Evolutionary conservation across 2,888 invertebrate genomes (phyloP), one percentile per base, ranked within the genome.

Genomic region (Lasioglossum marginatum): DNA sequence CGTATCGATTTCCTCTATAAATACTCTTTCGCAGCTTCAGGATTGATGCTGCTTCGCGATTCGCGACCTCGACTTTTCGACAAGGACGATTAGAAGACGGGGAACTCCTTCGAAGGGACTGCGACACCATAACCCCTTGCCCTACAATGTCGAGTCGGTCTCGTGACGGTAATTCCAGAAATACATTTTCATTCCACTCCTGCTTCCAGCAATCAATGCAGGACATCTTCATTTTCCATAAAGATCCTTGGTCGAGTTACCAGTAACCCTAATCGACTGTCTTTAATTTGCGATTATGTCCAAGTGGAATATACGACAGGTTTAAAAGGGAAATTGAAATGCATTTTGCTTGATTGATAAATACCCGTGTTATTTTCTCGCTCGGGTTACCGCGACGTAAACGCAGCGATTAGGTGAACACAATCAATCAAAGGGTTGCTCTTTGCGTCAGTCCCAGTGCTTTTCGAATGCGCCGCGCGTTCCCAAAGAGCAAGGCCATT

Each of bases 1-100:
- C 34, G 31, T 72, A 84, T 84, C 85, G 85, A 86, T 86, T 77
- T 52, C 23, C 34, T 70, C 85, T 86, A 85, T 85, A 81, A 81
- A 85, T 86, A 86, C 34, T 23, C 37, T 63, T 37, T 76, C 40
- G 48, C 34, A n/a, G 72, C 82, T 72, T 40, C 57, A 43, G 52
- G 77, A 74, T 74, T 83, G 77, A 72, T 74, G 52, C 77, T 60
- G 57, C 72, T 72, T 72, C 71, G 19, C 37, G 45, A 77, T 52
- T 77, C 71, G 45, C 48, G 31, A 40, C 45, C 40, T 66, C 31
- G 40, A 66, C 52, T 82, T 79, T 60, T 40, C 45, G 60, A 40
- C 45, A 73, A 79, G 31, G 16, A 48, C 43, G 68, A 40, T n/a
- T n/a, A 1, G 34, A 37, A 70, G n/a, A 70, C 34, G 37, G 12